Evolutionary conservation across 2,113 vertebrate species (phyloP).

Genomic region (Sterrhoptilus dennistouni): DNA sequence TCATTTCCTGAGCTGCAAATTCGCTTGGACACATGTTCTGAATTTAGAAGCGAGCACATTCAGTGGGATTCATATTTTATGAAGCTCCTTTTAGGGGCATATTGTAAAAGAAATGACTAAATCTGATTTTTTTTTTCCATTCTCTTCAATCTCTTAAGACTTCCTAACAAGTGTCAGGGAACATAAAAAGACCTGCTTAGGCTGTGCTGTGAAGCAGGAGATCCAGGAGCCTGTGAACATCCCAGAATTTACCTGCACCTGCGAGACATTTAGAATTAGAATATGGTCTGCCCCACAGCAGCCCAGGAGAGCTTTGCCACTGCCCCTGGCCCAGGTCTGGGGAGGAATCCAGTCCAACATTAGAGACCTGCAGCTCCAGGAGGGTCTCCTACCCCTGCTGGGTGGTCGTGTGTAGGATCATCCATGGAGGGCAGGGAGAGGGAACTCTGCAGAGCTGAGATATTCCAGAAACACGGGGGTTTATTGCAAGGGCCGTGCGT

Average conservation of each 20-base stretch:
- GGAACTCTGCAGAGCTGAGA: too few species aligned
- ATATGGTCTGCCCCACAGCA: neutral
- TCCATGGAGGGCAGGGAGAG: too few species aligned
- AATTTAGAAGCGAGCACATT: conserved; percentile 58
- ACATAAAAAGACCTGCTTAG: neutral
- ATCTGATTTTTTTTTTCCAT: neutral
- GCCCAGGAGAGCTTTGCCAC: neutral
- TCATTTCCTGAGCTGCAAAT: conserved; percentile 43
- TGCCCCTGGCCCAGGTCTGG: neutral
- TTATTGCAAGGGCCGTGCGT: too few species aligned
- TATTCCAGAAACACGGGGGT: too few species aligned
- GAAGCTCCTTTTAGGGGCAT: conserved; percentile 41
- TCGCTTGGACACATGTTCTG: conserved; percentile 56
- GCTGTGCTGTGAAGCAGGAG: neutral
- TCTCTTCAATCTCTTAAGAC: conserved; percentile 20
- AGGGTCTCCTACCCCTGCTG: neutral
- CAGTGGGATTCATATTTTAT: conserved; percentile 61
- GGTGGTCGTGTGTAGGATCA: neutral
- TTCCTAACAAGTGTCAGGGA: neutral
- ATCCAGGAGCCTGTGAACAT: neutral
- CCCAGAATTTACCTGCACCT: neutral
- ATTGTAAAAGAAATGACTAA: conserved; percentile 34
- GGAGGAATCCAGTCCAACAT: neutral
- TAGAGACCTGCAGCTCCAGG: neutral
- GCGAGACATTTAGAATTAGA: neutral